A percentile compares a stretch with the other conserved stretches of the same genome.
These are phyloP conservation scores for Cataglyphis altisquamis DNA, from an alignment of 2,888 invertebrate species.

Conservation along the genomic window DNA sequence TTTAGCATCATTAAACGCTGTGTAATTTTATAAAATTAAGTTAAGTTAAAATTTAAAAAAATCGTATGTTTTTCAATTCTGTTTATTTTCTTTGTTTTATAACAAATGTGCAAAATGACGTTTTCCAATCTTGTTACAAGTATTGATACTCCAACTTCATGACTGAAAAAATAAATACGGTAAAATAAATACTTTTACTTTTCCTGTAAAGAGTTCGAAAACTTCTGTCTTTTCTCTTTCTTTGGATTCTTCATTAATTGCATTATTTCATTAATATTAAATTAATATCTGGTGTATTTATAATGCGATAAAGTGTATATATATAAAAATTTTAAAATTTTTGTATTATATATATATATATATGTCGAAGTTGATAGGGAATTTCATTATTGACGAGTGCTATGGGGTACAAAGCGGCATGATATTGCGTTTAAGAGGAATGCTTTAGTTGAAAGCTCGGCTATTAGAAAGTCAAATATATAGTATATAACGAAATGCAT, in stretches of 20 bases:
- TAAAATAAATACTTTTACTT: background rate
- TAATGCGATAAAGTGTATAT: background rate
- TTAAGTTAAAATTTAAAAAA: background rate
- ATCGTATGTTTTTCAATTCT: background rate
- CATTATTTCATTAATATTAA: background rate
- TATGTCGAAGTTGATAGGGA: conserved; percentile 21
- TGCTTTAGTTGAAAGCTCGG: conserved; percentile 20
- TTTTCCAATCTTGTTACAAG: too few species aligned
- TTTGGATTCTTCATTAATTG: background rate
- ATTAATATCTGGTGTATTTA: background rate
- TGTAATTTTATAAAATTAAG: background rate
- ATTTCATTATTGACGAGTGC: conserved; percentile 42
- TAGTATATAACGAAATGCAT: background rate
- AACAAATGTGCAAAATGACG: background rate
- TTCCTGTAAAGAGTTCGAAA: background rate
- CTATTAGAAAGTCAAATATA: conserved; percentile 21
- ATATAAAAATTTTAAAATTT: background rate
- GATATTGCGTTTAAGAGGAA: conserved; percentile 40
- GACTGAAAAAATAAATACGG: too few species aligned
- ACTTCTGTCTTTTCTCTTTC: background rate
- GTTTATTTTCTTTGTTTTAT: background rate
- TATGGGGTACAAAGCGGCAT: conserved; percentile 36
- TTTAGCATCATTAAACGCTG: background rate
- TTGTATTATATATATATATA: background rate
- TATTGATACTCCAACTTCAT: too few species aligned